Evolutionary conservation across 2,797 vertebrate species (phyloP).

Genomic region (Propithecus deckenii): DNA sequence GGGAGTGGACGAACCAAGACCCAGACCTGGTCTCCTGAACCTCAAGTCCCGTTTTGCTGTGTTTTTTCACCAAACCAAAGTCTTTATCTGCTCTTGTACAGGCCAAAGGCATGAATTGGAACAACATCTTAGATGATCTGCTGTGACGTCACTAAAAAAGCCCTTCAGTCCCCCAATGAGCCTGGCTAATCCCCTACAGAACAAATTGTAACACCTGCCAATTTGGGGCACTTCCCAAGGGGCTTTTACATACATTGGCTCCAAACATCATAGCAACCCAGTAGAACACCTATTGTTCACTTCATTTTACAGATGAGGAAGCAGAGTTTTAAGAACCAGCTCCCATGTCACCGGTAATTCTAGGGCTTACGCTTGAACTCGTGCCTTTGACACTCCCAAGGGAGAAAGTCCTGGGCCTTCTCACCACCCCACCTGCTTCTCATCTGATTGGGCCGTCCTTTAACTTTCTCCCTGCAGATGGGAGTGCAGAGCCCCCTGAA

Average conservation of each 20-base stretch:
- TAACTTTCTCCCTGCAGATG: neutral
- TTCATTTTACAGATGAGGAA: neutral
- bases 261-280: neutral
- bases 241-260: neutral
- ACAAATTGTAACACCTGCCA: neutral
- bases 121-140: neutral
- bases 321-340: neutral
- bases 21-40: neutral
- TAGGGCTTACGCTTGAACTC: neutral
- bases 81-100: neutral
- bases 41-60: neutral
- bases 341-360: neutral
- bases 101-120: neutral
- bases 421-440: neutral
- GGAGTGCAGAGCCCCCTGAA: neutral
- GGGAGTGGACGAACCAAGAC: neutral
- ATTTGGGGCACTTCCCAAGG: neutral
- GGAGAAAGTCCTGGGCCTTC: neutral
- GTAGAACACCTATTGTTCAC: neutral
- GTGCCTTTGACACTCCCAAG: neutral
- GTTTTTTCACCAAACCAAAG: neutral
- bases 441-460: neutral
- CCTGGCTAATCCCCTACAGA: no score
- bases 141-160: neutral
- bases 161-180: neutral